These are phyloP conservation scores for Arion vulgaris DNA, from an alignment of 1,140 invertebrate genomes.

Conservation along the genomic window DNA sequence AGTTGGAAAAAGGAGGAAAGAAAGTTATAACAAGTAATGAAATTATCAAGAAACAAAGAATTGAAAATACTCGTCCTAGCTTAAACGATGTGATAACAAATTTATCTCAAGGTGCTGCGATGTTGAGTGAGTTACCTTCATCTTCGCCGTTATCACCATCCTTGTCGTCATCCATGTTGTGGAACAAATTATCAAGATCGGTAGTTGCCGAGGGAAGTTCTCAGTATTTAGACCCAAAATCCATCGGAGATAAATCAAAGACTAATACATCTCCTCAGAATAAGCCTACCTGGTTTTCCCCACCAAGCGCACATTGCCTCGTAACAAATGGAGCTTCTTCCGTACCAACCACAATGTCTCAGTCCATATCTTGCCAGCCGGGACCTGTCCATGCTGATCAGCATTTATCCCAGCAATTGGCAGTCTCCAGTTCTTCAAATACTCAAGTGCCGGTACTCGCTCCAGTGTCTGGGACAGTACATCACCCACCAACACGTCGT, in stretches of 20 bases:
- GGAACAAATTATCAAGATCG: conserved; percentile 2
- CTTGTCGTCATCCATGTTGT: conserved; percentile 20
- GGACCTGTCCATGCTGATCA: neutral
- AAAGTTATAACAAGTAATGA: neutral
- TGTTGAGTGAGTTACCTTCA: conserved; percentile 16
- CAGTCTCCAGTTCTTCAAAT: neutral
- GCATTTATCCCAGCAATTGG: neutral
- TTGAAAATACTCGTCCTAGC: conserved; percentile 6
- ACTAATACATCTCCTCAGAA: neutral
- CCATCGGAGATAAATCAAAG: conserved; percentile 35
- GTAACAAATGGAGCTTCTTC: neutral
- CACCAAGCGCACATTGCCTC: neutral
- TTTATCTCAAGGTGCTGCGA: conserved; percentile 33
- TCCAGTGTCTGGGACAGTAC: conserved; percentile 15
- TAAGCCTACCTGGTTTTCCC: conserved; percentile 25
- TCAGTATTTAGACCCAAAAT: neutral
- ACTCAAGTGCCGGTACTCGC: neutral
- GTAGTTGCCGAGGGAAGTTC: neutral
- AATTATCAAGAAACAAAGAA: neutral
- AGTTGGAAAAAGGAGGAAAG: neutral
- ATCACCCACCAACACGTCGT: conserved; percentile 7
- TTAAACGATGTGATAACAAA: conserved; percentile 38
- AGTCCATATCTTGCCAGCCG: conserved; percentile 13
- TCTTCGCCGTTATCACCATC: neutral
- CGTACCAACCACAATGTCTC: neutral